Evolutionary conservation across 2,888 invertebrate genomes (phyloP).

Genomic region (Lasius platythorax): DNA sequence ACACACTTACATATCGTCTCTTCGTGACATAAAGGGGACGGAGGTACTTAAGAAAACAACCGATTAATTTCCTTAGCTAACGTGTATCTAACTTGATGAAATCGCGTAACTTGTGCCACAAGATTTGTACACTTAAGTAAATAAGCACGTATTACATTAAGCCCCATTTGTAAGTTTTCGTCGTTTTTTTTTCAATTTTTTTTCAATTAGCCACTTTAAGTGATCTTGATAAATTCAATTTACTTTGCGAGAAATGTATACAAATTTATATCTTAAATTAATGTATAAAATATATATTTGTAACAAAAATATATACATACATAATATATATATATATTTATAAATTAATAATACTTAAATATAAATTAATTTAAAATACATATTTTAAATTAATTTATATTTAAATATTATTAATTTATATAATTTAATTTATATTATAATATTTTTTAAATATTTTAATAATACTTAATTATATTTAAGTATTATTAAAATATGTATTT

Average conservation of each 20-base stretch:
- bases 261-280: neutral
- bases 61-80: neutral
- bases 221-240: neutral
- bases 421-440: no score
- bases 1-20: slow-evolving; percentile 5
- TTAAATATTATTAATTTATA: no score
- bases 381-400: neutral
- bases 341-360: neutral
- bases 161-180: neutral
- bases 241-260: neutral
- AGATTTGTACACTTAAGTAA: slow-evolving; percentile 4
- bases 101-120: neutral
- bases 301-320: neutral
- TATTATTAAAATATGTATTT: neutral
- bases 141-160: neutral
- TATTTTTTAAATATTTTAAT: neutral
- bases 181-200: neutral
- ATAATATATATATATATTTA: no score
- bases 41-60: neutral
- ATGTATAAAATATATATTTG: neutral
- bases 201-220: neutral
- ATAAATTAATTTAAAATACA: neutral
- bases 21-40: neutral
- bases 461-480: neutral
- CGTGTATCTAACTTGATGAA: neutral